Percentiles rank a stretch among this genome's conserved stretches.
These are phyloP conservation scores for Caenorhabditis drosophilae DNA, from an alignment of 2,888 invertebrate species.

Conservation along the genomic window DNA sequence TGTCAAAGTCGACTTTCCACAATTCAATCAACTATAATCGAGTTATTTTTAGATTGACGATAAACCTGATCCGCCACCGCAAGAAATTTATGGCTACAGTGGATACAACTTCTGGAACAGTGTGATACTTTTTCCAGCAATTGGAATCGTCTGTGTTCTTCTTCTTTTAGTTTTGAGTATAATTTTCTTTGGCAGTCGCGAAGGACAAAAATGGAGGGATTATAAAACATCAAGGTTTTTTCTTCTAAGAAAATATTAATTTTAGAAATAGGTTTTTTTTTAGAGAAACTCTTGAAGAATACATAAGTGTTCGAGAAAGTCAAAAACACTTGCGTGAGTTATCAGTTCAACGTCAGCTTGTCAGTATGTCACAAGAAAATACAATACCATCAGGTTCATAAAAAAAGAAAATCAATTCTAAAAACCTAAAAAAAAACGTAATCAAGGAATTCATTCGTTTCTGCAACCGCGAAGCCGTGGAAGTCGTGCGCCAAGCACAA, in stretches of 20 bases:
- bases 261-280: constrained; percentile 5
- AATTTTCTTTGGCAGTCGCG: constrained; percentile 68
- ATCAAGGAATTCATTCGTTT: constrained; percentile 49
- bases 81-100: constrained; percentile 31
- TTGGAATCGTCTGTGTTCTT: constrained; percentile 61
- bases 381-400: constrained; percentile 7
- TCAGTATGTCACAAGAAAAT: constrained; percentile 55
- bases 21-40: background rate
- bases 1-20: too few species aligned
- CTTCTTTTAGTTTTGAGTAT: constrained; percentile 58
- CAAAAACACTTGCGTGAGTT: constrained; percentile 67
- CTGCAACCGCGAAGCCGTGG: constrained; percentile 48
- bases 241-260: background rate
- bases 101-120: constrained; percentile 58
- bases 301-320: constrained; percentile 63
- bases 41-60: background rate
- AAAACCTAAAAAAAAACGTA: background rate
- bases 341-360: constrained; percentile 66
- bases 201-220: constrained; percentile 69
- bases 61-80: constrained; percentile 27
- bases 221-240: constrained; percentile 68
- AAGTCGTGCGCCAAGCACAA: constrained; percentile 35
- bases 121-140: constrained; percentile 53
- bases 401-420: background rate
- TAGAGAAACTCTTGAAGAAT: constrained; percentile 67